A percentile compares a stretch with the other conserved stretches of the same genome.
Evolutionary conservation across 2,113 vertebrate species (phyloP).

Genomic region (Madoqua kirkii): DNA sequence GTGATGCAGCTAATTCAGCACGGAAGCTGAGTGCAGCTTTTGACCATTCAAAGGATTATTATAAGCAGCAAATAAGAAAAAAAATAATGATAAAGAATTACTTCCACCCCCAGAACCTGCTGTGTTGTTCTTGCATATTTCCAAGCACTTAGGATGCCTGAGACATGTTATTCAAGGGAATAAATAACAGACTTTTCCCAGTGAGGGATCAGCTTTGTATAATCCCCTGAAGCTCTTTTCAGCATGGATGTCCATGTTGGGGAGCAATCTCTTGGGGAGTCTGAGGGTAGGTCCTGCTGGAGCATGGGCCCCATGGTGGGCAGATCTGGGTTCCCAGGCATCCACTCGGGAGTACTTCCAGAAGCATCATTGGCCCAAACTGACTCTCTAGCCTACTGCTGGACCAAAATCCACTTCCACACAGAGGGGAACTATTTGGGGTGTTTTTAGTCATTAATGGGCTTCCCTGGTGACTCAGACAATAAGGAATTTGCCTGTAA

Average conservation of each 20-base stretch:
- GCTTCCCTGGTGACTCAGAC: neutral
- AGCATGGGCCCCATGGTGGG: fast-evolving
- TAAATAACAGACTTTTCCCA: conserved; percentile 58
- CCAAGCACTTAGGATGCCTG: neutral
- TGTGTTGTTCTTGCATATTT: conserved; percentile 29
- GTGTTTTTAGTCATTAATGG: neutral
- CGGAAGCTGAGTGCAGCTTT: neutral
- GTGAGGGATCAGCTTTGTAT: conserved; percentile 14
- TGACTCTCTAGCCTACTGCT: neutral
- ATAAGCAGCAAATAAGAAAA: conserved; percentile 19
- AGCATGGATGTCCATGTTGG: neutral
- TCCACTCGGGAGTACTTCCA: neutral
- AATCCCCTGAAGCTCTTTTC: conserved; percentile 3
- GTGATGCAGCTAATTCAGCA: neutral
- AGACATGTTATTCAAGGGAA: conserved; percentile 45
- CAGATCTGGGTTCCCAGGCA: neutral
- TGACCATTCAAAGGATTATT: conserved; percentile 18
- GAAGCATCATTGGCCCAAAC: neutral
- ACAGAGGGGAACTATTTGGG: neutral
- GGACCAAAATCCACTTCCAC: neutral
- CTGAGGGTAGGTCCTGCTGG: neutral
- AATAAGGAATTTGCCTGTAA: neutral
- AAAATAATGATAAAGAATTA: conserved; percentile 11
- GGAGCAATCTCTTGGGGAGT: neutral
- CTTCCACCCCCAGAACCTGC: neutral